phyloP scores from a whole-genome alignment of 2,797 vertebrate species.

The Benthosema pterotum region DNA sequence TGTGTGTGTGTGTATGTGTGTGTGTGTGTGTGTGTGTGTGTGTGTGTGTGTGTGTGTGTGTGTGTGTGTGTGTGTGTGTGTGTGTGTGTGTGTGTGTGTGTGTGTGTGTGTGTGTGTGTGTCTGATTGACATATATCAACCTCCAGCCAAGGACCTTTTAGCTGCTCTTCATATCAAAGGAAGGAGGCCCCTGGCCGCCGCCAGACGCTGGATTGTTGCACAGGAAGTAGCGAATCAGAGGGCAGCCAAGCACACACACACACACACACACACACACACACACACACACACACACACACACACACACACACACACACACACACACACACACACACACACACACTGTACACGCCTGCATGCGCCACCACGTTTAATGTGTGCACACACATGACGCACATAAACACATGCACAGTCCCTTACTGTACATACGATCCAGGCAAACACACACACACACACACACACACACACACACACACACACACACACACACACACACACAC shows the following conservation, averaged over 20 bases:
- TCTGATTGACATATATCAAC: slow-evolving; percentile 81
- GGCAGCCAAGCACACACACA: slow-evolving; percentile 20
- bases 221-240: slow-evolving; percentile 36
- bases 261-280: neutral
- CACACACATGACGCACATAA: slow-evolving; percentile 1
- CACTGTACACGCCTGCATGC: too few species aligned
- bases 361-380: too few species aligned
- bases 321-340: slow-evolving; percentile 2
- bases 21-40: neutral
- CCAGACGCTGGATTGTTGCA: slow-evolving; percentile 49
- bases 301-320: slow-evolving; percentile 5
- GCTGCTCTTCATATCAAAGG: slow-evolving; percentile 77
- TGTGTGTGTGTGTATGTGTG: too few species aligned
- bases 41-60: slow-evolving; percentile 21
- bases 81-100: too few species aligned
- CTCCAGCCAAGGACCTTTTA: slow-evolving; percentile 82
- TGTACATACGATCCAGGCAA: neutral
- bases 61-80: neutral
- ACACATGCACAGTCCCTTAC: neutral
- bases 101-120: neutral
- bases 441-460: slow-evolving; percentile 10
- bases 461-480: slow-evolving; percentile 1
- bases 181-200: slow-evolving; percentile 54
- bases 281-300: slow-evolving; percentile 8
- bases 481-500: neutral